Conservation (phyloP, 2,888 invertebrate genomes). For the Trachelus tabidus region DNA sequence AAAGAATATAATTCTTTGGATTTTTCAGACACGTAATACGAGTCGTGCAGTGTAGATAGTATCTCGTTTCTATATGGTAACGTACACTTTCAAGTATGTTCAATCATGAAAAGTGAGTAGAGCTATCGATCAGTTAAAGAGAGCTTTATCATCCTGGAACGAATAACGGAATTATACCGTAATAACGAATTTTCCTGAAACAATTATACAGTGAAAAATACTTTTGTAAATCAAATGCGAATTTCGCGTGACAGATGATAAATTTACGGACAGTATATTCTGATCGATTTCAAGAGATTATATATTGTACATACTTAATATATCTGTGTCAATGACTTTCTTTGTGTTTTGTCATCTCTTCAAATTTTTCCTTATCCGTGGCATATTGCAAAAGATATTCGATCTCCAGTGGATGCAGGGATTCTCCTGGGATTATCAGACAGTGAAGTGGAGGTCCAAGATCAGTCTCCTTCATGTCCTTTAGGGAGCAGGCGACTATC, state of each 20-base stretch:
- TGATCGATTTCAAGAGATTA: neutral
- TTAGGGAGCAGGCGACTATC: slow-evolving; percentile 80
- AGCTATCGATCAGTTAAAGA: neutral
- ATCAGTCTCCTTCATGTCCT: slow-evolving; percentile 77
- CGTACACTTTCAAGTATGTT: too few species aligned
- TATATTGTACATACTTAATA: neutral
- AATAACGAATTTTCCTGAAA: neutral
- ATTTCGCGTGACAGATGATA: neutral
- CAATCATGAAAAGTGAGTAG: neutral
- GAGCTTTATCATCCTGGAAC: neutral
- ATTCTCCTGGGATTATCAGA: slow-evolving; percentile 85
- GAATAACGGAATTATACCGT: neutral
- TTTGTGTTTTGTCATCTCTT: neutral
- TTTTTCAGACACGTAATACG: too few species aligned
- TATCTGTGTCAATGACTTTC: neutral
- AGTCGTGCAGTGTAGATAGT: too few species aligned
- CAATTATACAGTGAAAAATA: neutral
- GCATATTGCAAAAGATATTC: slow-evolving; percentile 83
- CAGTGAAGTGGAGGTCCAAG: slow-evolving; percentile 95
- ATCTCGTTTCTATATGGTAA: too few species aligned
- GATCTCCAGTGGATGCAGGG: slow-evolving; percentile 89
- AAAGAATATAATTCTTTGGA: too few species aligned
- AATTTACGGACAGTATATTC: neutral
- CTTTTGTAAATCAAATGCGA: neutral
- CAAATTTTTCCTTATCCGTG: slow-evolving; percentile 19